Evolutionary conservation across 2,797 vertebrate species (phyloP).

Genomic region (Phrynocephalus forsythii): DNA sequence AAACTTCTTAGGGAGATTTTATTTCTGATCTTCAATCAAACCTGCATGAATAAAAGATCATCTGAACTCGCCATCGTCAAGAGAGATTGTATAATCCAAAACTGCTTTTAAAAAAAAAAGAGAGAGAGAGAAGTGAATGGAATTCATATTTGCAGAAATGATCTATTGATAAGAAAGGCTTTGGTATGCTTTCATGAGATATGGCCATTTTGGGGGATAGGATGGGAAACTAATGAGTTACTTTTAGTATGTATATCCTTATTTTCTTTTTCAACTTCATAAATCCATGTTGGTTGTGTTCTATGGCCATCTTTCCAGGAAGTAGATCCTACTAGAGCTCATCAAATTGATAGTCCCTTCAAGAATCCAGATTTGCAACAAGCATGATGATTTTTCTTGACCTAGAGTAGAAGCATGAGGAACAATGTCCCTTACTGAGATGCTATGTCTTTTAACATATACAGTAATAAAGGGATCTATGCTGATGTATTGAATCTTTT

Average conservation of each 20-base stretch:
- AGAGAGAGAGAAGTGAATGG: not conserved
- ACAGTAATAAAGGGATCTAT: not conserved
- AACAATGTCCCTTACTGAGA: not conserved
- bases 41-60: conserved; percentile 41
- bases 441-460: not conserved
- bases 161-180: not conserved
- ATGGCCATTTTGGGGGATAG: not conserved
- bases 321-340: no score
- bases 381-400: no score
- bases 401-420: no score
- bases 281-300: no score
- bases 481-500: not conserved
- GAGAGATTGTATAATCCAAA: not conserved
- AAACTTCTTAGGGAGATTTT: conserved; percentile 37
- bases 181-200: not conserved
- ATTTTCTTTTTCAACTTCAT: no score
- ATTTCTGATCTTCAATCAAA: conserved; percentile 47
- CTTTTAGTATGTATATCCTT: no score
- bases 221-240: no score
- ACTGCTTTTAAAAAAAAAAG: no score
- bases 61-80: conserved; percentile 7
- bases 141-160: not conserved
- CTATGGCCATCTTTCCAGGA: no score
- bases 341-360: no score
- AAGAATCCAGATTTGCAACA: no score